phyloP scores from a whole-genome alignment of 2,113 vertebrate species.

The Cyphomyrus discorhynchus region DNA sequence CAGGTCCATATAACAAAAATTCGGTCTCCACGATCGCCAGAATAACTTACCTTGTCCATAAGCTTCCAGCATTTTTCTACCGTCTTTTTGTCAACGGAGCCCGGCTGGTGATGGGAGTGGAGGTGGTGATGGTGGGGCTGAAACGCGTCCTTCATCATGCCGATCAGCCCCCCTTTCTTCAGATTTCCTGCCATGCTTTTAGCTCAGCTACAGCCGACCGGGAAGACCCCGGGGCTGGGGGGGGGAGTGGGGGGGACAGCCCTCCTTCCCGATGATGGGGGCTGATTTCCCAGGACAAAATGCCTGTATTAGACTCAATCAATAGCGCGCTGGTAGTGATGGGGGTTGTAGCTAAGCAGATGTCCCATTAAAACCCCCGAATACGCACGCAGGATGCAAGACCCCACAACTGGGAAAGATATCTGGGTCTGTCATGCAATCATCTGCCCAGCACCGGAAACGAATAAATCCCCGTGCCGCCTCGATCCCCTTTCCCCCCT shows the following conservation, averaged over 20 bases:
- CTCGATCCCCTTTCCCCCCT: not conserved
- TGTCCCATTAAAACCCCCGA: constrained; percentile 48
- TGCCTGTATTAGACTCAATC: constrained; percentile 58
- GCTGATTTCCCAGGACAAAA: constrained; percentile 57
- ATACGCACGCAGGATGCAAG: not conserved
- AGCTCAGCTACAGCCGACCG: constrained; percentile 42
- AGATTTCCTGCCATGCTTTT: constrained; percentile 74
- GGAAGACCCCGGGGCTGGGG: constrained; percentile 38
- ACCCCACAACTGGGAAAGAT: not conserved
- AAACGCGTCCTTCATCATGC: constrained; percentile 96
- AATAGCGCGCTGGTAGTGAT: constrained; percentile 53
- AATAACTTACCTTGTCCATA: constrained; percentile 84
- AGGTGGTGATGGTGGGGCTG: constrained; percentile 91
- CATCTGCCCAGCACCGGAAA: not conserved
- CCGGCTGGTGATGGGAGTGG: constrained; percentile 84
- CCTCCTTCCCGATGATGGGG: constrained; percentile 34
- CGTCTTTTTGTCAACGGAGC: constrained; percentile 90
- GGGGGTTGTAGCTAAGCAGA: constrained; percentile 41
- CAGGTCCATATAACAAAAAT: not conserved
- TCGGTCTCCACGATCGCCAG: not conserved
- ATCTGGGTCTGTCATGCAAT: not conserved
- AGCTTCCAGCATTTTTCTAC: constrained; percentile 98
- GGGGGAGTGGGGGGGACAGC: constrained; percentile 22
- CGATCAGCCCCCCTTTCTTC: constrained; percentile 86
- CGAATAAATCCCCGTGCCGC: not conserved